phyloP scores from a whole-genome alignment of 2,888 invertebrate genomes.

The Acrobeloides nanus region DNA sequence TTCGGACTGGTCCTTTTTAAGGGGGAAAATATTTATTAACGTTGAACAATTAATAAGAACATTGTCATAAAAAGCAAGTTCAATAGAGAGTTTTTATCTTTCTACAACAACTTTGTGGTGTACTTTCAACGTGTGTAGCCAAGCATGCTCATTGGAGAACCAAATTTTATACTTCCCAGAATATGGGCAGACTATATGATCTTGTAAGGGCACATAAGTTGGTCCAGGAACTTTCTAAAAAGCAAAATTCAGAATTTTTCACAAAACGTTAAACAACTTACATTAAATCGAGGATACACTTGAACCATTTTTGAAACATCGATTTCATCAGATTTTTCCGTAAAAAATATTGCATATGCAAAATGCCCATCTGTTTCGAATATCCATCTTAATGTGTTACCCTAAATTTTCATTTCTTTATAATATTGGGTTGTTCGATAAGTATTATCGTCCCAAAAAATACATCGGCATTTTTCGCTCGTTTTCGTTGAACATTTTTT shows the following conservation, averaged over 20 bases:
- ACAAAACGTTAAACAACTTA: conserved; percentile 17
- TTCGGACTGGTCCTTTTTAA: too few species aligned
- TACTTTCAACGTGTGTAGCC: conserved; percentile 45
- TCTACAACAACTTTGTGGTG: conserved; percentile 25
- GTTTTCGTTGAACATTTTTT: too few species aligned
- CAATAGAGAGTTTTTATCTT: too few species aligned
- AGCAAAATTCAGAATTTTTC: conserved; percentile 2
- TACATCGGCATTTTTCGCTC: too few species aligned
- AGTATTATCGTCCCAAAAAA: too few species aligned
- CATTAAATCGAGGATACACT: conserved; percentile 47
- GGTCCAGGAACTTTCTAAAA: conserved; percentile 51
- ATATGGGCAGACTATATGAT: conserved; percentile 22
- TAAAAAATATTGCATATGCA: conserved; percentile 41
- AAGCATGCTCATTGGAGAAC: conserved; percentile 50
- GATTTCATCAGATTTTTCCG: conserved; percentile 23
- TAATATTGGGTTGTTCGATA: too few species aligned
- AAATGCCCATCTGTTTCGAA: conserved; percentile 48
- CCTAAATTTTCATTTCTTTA: conserved; percentile 30
- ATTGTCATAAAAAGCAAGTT: too few species aligned
- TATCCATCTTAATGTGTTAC: conserved; percentile 34
- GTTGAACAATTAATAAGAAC: too few species aligned
- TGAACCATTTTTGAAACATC: conserved; percentile 26
- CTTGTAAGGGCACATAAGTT: conserved; percentile 40
- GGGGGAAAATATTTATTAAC: too few species aligned
- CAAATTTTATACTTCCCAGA: conserved; percentile 34